A percentile compares a stretch with the other conserved stretches of the same genome.
Evolutionary conservation across 2,888 invertebrate species (phyloP).

Genomic region (Oscheius sp.): DNA sequence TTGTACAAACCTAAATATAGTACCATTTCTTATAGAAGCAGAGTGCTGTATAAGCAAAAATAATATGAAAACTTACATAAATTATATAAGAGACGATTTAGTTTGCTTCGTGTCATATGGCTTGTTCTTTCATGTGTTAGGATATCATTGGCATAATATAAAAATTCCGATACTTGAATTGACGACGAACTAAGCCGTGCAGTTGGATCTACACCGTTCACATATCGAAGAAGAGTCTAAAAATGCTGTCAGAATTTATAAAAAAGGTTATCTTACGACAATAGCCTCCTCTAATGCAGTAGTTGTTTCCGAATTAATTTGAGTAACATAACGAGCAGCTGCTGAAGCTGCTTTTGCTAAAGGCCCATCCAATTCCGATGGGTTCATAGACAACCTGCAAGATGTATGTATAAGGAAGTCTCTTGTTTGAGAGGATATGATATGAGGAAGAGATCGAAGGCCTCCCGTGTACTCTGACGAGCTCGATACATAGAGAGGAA

Average conservation of each 20-base stretch:
- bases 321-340: slow-evolving; percentile 50
- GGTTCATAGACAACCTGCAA: slow-evolving; percentile 18
- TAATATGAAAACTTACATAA: slow-evolving; percentile 38
- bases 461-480: slow-evolving; percentile 14
- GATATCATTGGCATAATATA: slow-evolving; percentile 45
- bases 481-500: slow-evolving; percentile 34
- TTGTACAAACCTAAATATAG: slow-evolving; percentile 56
- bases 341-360: slow-evolving; percentile 45
- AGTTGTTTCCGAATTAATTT: slow-evolving; percentile 49
- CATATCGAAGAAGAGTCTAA: slow-evolving; percentile 45
- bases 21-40: background rate
- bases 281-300: slow-evolving; percentile 51
- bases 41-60: background rate
- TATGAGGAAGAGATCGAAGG: slow-evolving; percentile 21
- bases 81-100: slow-evolving; percentile 58
- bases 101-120: slow-evolving; percentile 51
- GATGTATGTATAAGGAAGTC: background rate
- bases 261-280: slow-evolving; percentile 33
- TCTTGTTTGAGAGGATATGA: background rate
- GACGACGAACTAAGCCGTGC: slow-evolving; percentile 46
- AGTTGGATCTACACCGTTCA: slow-evolving; percentile 46
- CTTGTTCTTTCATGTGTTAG: slow-evolving; percentile 44
- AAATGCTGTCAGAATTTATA: slow-evolving; percentile 4
- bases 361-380: slow-evolving; percentile 29
- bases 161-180: slow-evolving; percentile 43